Evolutionary conservation across 2,113 vertebrate species (phyloP).

Genomic region (Chrysochloris asiatica): DNA sequence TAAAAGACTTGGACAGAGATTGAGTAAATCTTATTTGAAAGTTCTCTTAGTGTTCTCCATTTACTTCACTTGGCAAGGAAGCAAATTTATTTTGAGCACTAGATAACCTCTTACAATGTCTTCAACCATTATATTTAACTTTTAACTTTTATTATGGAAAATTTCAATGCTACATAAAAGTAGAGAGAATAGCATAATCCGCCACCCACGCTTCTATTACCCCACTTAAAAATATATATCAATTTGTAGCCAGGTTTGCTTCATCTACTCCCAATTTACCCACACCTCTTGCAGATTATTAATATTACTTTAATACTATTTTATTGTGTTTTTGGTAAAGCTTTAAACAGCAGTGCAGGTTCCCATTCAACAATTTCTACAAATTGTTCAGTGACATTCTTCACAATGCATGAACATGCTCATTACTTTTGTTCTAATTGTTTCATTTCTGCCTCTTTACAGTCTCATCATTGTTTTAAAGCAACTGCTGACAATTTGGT

Average conservation of each 20-base stretch:
- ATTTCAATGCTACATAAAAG: slow-evolving; percentile 2
- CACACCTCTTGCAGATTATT: not conserved
- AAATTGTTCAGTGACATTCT: too few species aligned
- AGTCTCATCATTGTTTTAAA: too few species aligned
- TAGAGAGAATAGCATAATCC: not conserved
- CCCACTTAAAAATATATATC: not conserved
- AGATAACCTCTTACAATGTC: not conserved
- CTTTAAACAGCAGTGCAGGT: not conserved
- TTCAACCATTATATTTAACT: not conserved
- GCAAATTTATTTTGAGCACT: slow-evolving; percentile 50
- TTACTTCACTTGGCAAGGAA: slow-evolving; percentile 54
- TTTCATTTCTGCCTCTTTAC: too few species aligned
- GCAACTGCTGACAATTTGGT: too few species aligned
- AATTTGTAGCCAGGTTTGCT: not conserved
- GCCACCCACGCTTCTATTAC: not conserved
- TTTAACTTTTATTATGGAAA: slow-evolving; percentile 40
- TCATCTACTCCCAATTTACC: not conserved
- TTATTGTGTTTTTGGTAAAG: not conserved
- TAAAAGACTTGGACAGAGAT: not conserved
- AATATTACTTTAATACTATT: not conserved
- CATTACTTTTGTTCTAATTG: too few species aligned
- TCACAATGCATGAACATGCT: too few species aligned
- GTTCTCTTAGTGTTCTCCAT: slow-evolving; percentile 17
- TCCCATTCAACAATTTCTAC: not conserved
- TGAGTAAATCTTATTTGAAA: slow-evolving; percentile 18